Base-by-base conservation (phyloP, 2,888 invertebrate genomes). In the Trimorus sp. region DNA sequence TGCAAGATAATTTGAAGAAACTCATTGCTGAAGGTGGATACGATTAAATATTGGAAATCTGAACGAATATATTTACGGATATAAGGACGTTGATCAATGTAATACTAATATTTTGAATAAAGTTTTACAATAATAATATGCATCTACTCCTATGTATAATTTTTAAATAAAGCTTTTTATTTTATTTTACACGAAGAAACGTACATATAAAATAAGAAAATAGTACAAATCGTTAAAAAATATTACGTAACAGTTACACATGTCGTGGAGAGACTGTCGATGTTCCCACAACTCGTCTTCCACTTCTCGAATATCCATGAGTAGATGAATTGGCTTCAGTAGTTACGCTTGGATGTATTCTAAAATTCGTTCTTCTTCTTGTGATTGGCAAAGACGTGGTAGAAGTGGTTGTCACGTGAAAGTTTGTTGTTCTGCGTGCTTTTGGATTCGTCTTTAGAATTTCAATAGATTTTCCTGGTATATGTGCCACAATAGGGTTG, bases 1-100 rank as follows among this genome's bases (percentile, higher is more conserved):
- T 93, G 81, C 86, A 87, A 51, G 86, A 89, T 1, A 89, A 89
- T 68, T 86, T 90, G 51, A 71, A 15, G n/a, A 79, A 83, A 37
- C 40, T 88, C 15, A 45, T 79, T 8, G 37, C 9, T 12, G 63
- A 51, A 53, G 68, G 62, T 77, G 84, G 62, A 8, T 84, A 69
- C 45, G 80, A 59, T 71, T 80, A n/a, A 77, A 77, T 15, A 16
- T 48, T 14, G n/a, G 38, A 68, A 7, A 11, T 26, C 2, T 26
- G 26, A 40, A 58, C 38, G 26, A 0, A 1, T 16, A 26, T 36
- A 7, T 36, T 56, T 26, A 36, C 8, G 16, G 7, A 56, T 0
- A 45, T 0, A 65, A 51, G 11, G 2, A 51, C 1, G 6, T 14
- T n/a, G 6, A 51, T 1, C 12, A 51, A 51, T 14, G 15, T 14